Conservation (phyloP, 2,113 vertebrate species). For the Myiopsitta monachus region DNA sequence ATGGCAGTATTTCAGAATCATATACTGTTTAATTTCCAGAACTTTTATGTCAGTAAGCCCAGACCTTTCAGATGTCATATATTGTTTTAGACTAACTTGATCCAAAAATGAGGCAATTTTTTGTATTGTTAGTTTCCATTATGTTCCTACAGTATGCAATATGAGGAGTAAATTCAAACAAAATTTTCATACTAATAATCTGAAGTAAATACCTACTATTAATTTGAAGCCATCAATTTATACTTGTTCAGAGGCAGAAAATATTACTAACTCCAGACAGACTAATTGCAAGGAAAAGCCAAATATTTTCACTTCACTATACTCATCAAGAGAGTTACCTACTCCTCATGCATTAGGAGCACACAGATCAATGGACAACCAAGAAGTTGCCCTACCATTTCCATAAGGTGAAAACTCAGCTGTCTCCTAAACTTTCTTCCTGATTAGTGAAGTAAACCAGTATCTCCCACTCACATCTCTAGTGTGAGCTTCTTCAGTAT, state of each 20-base stretch:
- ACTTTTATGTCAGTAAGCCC: background rate
- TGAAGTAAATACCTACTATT: background rate
- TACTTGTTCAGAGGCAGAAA: background rate
- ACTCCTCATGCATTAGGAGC: background rate
- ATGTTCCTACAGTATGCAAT: background rate
- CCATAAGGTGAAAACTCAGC: background rate
- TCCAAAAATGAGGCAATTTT: background rate
- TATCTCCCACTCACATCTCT: background rate
- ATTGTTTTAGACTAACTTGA: background rate
- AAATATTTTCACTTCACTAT: background rate
- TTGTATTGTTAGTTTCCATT: background rate
- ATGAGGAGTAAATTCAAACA: background rate
- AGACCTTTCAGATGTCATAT: background rate
- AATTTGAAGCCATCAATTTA: background rate
- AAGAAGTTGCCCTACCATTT: background rate
- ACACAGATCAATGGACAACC: background rate
- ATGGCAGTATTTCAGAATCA: background rate
- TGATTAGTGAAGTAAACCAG: background rate
- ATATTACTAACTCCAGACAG: background rate
- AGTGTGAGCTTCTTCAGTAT: background rate
- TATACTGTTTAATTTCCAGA: background rate
- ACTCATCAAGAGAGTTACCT: background rate
- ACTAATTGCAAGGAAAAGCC: background rate
- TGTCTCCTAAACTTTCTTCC: background rate
- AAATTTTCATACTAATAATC: background rate